Evolutionary conservation across 2,888 invertebrate genomes (phyloP).

Genomic region (Acrobasis consociella): DNA sequence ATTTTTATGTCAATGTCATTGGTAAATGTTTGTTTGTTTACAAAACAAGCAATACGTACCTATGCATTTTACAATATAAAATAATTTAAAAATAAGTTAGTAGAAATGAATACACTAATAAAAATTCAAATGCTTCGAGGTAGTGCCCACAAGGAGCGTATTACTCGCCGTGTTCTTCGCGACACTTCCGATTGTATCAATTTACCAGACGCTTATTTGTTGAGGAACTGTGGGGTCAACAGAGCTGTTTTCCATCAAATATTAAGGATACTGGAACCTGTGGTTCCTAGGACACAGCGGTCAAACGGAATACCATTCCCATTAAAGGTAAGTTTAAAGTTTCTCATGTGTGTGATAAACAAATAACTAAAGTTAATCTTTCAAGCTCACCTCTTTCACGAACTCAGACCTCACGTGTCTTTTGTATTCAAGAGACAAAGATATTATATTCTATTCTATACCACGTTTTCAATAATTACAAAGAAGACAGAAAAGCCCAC

Average conservation of each 20-base stretch:
- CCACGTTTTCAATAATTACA: no score
- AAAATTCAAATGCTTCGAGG: conserved; percentile 54
- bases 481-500: no score
- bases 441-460: no score
- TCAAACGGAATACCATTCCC: conserved; percentile 63
- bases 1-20: no score
- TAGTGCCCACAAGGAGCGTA: conserved; percentile 49
- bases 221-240: conserved; percentile 54
- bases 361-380: no score
- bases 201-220: conserved; percentile 52
- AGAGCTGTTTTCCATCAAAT: conserved; percentile 50
- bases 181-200: conserved; percentile 51
- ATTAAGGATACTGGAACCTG: conserved; percentile 53
- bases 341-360: neutral
- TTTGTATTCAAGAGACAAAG: no score
- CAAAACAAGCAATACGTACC: no score
- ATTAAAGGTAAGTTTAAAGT: conserved; percentile 45
- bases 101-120: conserved; percentile 48
- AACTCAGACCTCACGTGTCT: no score
- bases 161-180: conserved; percentile 43
- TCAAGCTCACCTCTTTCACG: no score
- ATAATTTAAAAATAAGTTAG: no score
- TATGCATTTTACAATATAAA: no score
- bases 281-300: conserved; percentile 56
- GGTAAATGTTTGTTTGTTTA: no score